phyloP scores from a whole-genome alignment of 2,888 invertebrate genomes.

The Mechanitis mazaeus region DNA sequence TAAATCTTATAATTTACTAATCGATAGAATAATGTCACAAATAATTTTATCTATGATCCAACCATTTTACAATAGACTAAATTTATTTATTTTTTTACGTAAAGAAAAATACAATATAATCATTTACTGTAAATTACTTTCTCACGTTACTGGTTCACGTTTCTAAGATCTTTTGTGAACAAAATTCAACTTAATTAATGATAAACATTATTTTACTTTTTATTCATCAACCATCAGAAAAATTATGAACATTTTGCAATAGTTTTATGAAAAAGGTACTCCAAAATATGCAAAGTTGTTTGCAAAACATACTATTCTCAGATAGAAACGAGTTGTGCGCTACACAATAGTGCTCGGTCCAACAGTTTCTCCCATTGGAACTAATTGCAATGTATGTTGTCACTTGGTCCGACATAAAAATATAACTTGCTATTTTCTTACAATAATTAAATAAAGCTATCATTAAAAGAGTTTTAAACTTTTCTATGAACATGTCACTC shows the following conservation, averaged over 20 bases:
- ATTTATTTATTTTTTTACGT: no score
- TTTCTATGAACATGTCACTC: no score
- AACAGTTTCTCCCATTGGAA: not conserved
- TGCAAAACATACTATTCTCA: not conserved
- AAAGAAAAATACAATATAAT: no score
- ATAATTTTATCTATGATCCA: no score
- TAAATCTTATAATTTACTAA: no score
- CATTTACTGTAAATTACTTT: no score
- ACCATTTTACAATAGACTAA: no score
- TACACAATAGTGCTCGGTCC: slow-evolving; percentile 5
- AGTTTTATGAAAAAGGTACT: not conserved
- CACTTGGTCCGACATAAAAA: not conserved
- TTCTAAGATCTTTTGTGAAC: no score
- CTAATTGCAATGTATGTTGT: slow-evolving; percentile 2
- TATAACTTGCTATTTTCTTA: not conserved
- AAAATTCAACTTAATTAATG: no score
- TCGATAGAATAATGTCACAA: no score
- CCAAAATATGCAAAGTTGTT: not conserved
- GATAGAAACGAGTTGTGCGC: slow-evolving; percentile 1
- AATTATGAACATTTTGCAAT: not conserved
- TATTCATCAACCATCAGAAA: not conserved
- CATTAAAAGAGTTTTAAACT: not conserved
- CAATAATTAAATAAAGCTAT: not conserved
- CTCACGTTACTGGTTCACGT: no score
- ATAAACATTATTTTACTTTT: no score